A percentile compares a stretch with the other conserved stretches of the same genome.
Evolutionary conservation across 2,888 invertebrate species (phyloP).

Genomic region (Harmothoe impar): DNA sequence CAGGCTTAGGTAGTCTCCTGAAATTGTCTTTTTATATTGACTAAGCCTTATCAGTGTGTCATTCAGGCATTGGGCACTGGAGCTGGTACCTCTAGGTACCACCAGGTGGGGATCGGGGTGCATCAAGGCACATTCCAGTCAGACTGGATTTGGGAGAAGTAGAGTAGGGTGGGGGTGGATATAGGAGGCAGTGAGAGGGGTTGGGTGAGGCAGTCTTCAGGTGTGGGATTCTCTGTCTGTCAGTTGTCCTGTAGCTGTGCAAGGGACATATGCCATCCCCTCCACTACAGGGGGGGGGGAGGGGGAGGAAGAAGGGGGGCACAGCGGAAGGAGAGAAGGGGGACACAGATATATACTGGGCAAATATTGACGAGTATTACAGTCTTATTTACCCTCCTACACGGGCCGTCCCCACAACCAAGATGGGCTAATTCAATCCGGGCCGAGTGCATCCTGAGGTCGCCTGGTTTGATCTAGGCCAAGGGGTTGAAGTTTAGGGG

Average conservation of each 20-base stretch:
- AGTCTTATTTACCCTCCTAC: constrained; percentile 52
- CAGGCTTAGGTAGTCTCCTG: too few species aligned
- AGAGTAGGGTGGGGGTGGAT: too few species aligned
- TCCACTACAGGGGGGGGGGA: not conserved
- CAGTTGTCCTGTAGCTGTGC: not conserved
- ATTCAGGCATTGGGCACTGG: too few species aligned
- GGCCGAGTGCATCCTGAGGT: not conserved
- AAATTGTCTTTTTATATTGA: too few species aligned
- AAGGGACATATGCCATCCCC: not conserved
- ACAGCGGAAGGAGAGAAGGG: not conserved
- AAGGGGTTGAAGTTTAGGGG: constrained; percentile 4
- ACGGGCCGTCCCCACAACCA: constrained; percentile 4
- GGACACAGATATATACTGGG: constrained; percentile 32
- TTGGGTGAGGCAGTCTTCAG: not conserved
- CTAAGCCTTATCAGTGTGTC: too few species aligned
- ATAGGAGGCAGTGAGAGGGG: not conserved
- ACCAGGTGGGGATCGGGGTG: too few species aligned
- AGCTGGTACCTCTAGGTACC: too few species aligned
- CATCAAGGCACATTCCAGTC: too few species aligned
- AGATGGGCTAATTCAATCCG: constrained; percentile 51
- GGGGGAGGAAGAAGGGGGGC: not conserved
- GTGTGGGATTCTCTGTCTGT: not conserved
- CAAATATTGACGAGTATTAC: constrained; percentile 35
- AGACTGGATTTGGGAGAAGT: too few species aligned
- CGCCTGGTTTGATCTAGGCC: constrained; percentile 37